Conservation (phyloP, 2,797 vertebrate genomes). For the Bufotes viridis region DNA sequence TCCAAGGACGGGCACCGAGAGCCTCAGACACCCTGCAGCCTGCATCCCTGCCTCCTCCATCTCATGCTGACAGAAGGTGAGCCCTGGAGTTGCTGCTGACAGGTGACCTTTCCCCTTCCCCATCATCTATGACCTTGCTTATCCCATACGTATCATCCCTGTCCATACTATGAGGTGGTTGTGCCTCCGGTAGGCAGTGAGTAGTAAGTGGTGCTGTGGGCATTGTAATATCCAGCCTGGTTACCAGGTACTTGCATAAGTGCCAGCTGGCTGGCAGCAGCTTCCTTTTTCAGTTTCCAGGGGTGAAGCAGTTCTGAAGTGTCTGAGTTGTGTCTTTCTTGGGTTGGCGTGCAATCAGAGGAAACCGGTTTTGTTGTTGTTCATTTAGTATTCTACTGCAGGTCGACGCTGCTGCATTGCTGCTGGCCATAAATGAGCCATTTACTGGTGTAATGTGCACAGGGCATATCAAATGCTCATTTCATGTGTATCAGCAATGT, state of each 20-base stretch:
- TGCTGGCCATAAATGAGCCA: conserved; percentile 2
- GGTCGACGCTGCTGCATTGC: conserved; percentile 37
- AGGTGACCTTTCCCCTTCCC: conserved; percentile 13
- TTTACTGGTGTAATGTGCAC: neutral
- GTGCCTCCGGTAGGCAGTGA: neutral
- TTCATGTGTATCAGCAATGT: conserved; percentile 9
- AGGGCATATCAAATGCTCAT: neutral
- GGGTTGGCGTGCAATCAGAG: conserved; percentile 5
- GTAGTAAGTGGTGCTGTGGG: neutral
- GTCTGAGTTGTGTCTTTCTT: conserved; percentile 12
- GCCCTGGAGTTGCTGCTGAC: conserved; percentile 17
- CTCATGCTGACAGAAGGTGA: conserved; percentile 57
- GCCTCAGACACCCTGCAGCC: conserved; percentile 11
- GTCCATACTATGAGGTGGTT: neutral
- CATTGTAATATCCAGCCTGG: neutral
- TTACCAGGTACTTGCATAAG: conserved; percentile 21
- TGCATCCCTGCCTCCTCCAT: conserved; percentile 32
- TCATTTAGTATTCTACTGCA: conserved; percentile 16
- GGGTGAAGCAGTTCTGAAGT: conserved; percentile 26
- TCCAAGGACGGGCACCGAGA: neutral
- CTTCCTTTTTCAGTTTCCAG: conserved; percentile 17
- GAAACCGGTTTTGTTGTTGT: conserved; percentile 33
- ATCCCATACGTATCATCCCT: neutral
- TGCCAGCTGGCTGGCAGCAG: conserved; percentile 17
- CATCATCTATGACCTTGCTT: conserved; percentile 9